Conservation (phyloP, 2,113 vertebrate species). For the Carassius carassius region DNA sequence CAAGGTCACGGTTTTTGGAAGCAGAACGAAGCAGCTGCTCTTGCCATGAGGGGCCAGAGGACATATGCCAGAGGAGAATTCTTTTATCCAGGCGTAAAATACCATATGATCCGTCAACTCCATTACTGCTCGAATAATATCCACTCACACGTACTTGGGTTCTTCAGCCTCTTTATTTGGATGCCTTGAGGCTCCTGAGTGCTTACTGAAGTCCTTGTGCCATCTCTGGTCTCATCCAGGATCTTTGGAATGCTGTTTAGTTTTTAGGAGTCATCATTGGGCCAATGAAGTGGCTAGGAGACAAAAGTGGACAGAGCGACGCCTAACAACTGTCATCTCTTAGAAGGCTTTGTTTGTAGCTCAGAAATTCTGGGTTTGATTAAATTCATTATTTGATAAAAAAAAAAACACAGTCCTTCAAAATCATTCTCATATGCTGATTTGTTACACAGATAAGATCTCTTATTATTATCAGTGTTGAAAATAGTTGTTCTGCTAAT, state of each 20-base stretch:
- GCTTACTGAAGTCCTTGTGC: background rate
- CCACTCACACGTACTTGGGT: background rate
- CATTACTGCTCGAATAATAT: constrained; percentile 25
- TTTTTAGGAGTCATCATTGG: background rate
- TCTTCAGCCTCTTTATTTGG: background rate
- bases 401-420: too few species aligned
- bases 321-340: background rate
- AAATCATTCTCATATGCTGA: background rate
- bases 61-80: constrained; percentile 49
- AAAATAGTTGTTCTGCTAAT: background rate
- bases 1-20: constrained; percentile 55
- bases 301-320: background rate
- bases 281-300: background rate
- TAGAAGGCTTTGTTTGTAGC: background rate
- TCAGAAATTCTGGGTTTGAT: background rate
- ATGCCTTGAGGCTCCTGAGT: background rate
- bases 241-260: constrained; percentile 3
- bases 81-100: constrained; percentile 40
- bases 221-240: background rate
- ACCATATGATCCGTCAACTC: constrained; percentile 35
- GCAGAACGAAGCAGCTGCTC: constrained; percentile 48
- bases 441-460: background rate
- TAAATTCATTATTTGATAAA: too few species aligned
- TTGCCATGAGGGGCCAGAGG: constrained; percentile 43
- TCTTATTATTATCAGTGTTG: background rate